Evolutionary conservation across 37 sponge, comb jelly and placozoan genomes (phyloP), one percentile per base, ranked within the genome.

Genomic region (Amphimedon queenslandica): DNA sequence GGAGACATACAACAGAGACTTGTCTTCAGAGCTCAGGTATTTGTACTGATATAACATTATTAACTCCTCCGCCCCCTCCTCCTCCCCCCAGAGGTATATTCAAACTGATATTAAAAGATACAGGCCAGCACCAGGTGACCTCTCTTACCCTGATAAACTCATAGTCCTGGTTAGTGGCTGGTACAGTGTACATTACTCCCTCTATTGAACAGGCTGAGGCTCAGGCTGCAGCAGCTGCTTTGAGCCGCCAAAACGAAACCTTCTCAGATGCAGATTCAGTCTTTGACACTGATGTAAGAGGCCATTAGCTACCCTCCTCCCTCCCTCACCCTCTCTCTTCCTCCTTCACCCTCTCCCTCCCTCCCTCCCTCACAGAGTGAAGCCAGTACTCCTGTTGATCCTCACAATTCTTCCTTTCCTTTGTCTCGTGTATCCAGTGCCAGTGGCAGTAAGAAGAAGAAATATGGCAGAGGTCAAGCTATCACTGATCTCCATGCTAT

Each of bases 61-160:
- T 18, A 18, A 47, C 53, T 18, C 13, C 13, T 47, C 53, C 8
- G 53, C n/a, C n/a, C n/a, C 13, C 8, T 47, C 13, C 13, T 47
- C 53, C 8, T 47, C 13, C 13, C 27, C 21, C 23, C 27, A 89
- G 89, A 80, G 71, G 30, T 96, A 78, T 77, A 93, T 96, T 23
- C 80, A 81, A 57, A 78, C 86, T n/a, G 97, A 96, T 76, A 93
- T 96, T 43, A 72, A 73, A 27, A 87, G 94, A 53, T 99, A 92
- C 74, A 23, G 61, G 4, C 96, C 96, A 31, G 67, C 94, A 64
- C 66, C 92, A 32, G 99, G 99, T 23, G 99, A 99, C 67, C 84
- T 99, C 53, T 96, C 99, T 13, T 99, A 99, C 63, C 99, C 99
- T 21, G 94, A 92, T 30, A 99, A 99, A 69, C 92, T 99, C 8